A percentile compares a stretch with the other conserved stretches of the same genome.
phyloP scores from a whole-genome alignment of 2,888 invertebrate species.

The Rhopalosiphum nymphaeae region DNA sequence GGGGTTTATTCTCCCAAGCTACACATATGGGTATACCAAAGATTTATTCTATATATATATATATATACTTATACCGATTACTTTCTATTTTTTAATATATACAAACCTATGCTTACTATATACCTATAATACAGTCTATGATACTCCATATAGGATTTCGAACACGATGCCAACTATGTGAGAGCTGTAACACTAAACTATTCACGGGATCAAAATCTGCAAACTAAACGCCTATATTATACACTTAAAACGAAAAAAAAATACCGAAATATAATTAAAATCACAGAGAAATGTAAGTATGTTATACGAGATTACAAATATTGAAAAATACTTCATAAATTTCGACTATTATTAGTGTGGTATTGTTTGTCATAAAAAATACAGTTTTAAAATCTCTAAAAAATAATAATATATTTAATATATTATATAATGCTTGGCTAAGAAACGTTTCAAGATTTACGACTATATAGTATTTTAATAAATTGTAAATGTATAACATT shows the following conservation, averaged over 20 bases:
- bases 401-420: background rate
- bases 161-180: background rate
- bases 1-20: background rate
- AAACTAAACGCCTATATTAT: background rate
- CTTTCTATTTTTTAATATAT: background rate
- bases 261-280: background rate
- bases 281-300: background rate
- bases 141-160: background rate
- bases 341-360: background rate
- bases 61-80: background rate
- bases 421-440: background rate
- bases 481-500: background rate
- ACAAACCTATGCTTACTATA: background rate
- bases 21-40: background rate
- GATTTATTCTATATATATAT: background rate
- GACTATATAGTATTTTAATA: background rate
- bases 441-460: background rate
- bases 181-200: background rate
- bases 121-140: background rate
- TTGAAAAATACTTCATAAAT: background rate
- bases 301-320: background rate
- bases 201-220: background rate
- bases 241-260: background rate
- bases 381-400: background rate
- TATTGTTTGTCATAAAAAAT: background rate